Conservation (phyloP, 2,113 vertebrate species). For the Nematolebias whitei region DNA sequence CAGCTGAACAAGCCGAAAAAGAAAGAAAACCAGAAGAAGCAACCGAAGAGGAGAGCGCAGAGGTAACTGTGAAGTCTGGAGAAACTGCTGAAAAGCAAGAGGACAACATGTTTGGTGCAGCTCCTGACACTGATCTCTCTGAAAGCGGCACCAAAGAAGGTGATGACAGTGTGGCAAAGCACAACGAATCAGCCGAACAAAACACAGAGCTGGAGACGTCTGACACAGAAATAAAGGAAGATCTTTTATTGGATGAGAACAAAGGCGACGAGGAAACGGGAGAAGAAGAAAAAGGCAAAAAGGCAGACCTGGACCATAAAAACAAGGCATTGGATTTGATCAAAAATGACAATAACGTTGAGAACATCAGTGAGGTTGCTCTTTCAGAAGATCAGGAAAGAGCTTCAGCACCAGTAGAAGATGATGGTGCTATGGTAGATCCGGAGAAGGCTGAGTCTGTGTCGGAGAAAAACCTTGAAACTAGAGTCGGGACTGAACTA, state of each 20-base stretch:
- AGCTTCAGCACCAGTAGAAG: neutral
- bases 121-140: neutral
- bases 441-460: neutral
- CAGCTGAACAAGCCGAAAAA: neutral
- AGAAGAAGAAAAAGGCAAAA: constrained; percentile 33
- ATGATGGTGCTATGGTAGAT: neutral
- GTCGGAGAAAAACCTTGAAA: neutral
- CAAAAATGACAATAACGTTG: neutral
- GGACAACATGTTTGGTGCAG: constrained; percentile 1
- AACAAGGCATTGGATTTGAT: constrained; percentile 22
- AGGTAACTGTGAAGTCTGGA: constrained; percentile 9
- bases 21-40: constrained; percentile 16
- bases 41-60: neutral
- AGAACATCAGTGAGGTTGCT: neutral
- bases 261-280: constrained; percentile 1
- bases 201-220: constrained; percentile 6
- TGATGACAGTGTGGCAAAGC: neutral
- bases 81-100: constrained; percentile 9
- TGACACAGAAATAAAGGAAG: constrained; percentile 14
- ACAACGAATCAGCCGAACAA: constrained; percentile 3
- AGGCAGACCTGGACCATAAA: neutral
- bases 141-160: constrained; percentile 17
- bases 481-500: neutral
- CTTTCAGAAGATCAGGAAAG: constrained; percentile 7
- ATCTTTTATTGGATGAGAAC: constrained; percentile 6